A percentile compares a stretch with the other conserved stretches of the same genome.
Evolutionary conservation across 2,888 invertebrate species (phyloP).

Genomic region (Limnephilus marmoratus): DNA sequence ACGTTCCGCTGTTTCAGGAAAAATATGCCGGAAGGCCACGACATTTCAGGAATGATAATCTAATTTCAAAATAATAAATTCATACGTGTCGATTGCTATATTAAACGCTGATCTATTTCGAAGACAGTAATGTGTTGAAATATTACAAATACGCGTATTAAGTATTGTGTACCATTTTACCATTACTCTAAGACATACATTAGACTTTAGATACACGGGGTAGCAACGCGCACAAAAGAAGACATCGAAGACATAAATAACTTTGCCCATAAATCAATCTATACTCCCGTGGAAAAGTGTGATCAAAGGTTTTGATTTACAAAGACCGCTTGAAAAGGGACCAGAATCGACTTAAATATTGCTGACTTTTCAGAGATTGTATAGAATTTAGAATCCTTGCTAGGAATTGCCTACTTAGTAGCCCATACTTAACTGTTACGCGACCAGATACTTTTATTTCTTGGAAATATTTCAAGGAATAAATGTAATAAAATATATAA

Average conservation of each 20-base stretch:
- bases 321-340: constrained; percentile 39
- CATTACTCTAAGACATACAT: not conserved
- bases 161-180: not conserved
- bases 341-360: constrained; percentile 41
- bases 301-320: constrained; percentile 42
- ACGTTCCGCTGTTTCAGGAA: not conserved
- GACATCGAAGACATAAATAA: constrained; percentile 33
- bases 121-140: not conserved
- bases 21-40: not conserved
- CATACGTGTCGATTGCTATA: not conserved
- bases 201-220: not conserved
- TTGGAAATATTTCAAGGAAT: not conserved
- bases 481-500: not conserved
- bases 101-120: not conserved
- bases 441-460: not conserved
- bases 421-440: not conserved
- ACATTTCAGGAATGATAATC: not conserved
- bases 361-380: constrained; percentile 32
- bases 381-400: constrained; percentile 7
- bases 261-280: constrained; percentile 41
- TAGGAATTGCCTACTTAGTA: not conserved
- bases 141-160: not conserved
- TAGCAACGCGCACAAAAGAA: constrained; percentile 13
- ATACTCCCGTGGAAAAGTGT: constrained; percentile 17
- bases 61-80: not conserved